Evolutionary conservation across 2,888 invertebrate species (phyloP), one percentile per base, ranked within the genome.

Genomic region (Pristionchus fissidentatus): DNA sequence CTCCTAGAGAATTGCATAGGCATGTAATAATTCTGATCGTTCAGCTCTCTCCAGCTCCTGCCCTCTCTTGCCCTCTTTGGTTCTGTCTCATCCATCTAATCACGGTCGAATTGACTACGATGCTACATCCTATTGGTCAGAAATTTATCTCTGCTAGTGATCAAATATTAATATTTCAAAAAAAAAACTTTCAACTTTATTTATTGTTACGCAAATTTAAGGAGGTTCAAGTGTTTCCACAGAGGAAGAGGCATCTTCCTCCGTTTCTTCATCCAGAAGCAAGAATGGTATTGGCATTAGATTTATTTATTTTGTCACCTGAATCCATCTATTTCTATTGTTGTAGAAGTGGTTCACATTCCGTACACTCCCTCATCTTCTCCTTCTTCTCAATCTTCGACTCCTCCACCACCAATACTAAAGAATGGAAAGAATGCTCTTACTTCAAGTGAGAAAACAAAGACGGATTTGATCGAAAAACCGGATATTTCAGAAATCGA

Each of bases 1-100:
- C 15, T 66, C 13, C 4, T 10, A 26, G 35, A 66, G 5, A n/a
- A 66, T 35, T 66, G 73, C 29, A n/a, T 10, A 57, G 29, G 10
- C 29, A 3, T 4, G 8, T n/a, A 43, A 26, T 77, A 49, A 41
- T n/a, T n/a, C 29, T 4, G 29, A 49, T 79, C 60, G 81, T 85
- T 38, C n/a, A 86, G 86, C 79, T 85, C 73, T 38, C 84, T 13
- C 84, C 84, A 8, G 46, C 84, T 22, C 66, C 62, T 46, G 66
- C 84, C 35, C 84, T 86, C 26, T 83, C 83, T 0, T 85, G 83
- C 52, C 85, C 86, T 52, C 80, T 86, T 19, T 86, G 86, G 86
- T 57, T 86, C 32, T 86, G 86, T 84, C 75, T 86, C 26, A 81
- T 86, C 46, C 85, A 86, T 79, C 55, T 86, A n/a, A 84, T 85